A percentile compares a stretch with the other conserved stretches of the same genome.
phyloP scores from a whole-genome alignment of 2,888 invertebrate species.

The Dascillus cervinus region DNA sequence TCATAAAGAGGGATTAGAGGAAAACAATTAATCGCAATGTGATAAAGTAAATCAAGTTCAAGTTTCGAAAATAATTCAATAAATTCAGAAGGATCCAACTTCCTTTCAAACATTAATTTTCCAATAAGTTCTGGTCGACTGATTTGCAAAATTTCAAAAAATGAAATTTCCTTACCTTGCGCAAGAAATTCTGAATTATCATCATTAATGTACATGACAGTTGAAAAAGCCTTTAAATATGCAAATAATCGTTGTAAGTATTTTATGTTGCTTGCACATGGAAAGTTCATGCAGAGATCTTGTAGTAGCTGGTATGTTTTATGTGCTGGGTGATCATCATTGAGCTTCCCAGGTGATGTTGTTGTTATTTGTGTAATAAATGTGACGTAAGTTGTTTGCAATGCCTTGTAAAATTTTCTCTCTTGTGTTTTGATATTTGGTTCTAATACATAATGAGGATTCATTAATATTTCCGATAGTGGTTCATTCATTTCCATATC shows the following conservation, averaged over 20 bases:
- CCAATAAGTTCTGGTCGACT: slow-evolving; percentile 56
- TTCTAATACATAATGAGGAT: no score
- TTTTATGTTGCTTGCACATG: slow-evolving; percentile 30
- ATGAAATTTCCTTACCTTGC: slow-evolving; percentile 36
- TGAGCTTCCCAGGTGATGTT: slow-evolving; percentile 40
- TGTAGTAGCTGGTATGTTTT: slow-evolving; percentile 47
- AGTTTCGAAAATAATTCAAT: slow-evolving; percentile 61
- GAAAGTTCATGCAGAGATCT: slow-evolving; percentile 39
- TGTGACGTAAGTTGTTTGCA: slow-evolving; percentile 47
- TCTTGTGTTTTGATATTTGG: no score
- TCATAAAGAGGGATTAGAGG: slow-evolving; percentile 51
- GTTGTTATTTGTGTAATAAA: no score
- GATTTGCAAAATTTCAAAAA: slow-evolving; percentile 48
- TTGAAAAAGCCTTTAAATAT: slow-evolving; percentile 51
- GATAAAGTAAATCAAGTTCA: slow-evolving; percentile 66
- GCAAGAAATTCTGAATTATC: slow-evolving; percentile 34
- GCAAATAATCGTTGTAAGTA: slow-evolving; percentile 51
- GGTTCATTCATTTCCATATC: no score
- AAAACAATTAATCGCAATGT: slow-evolving; percentile 64
- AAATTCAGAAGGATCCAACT: slow-evolving; percentile 58
- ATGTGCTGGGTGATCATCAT: slow-evolving; percentile 47
- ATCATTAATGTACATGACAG: slow-evolving; percentile 38
- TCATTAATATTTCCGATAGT: no score
- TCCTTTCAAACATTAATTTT: slow-evolving; percentile 58
- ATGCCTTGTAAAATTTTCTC: no score